Evolutionary conservation across 2,113 vertebrate genomes (phyloP).

Genomic region (Tyto alba): DNA sequence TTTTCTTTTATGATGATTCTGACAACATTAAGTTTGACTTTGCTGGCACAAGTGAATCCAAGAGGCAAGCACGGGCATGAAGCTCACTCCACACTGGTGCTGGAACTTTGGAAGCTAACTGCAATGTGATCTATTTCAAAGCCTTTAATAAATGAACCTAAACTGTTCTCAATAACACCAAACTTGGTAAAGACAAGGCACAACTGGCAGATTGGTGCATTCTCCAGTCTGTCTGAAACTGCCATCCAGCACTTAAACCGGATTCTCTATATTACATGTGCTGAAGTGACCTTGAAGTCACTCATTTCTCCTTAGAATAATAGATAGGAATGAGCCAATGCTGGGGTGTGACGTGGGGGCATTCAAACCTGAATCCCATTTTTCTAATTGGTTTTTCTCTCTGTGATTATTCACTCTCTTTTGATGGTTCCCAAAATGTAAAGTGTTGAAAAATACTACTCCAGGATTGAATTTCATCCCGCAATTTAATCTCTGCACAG

Average conservation of each 20-base stretch:
- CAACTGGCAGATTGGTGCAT: background rate
- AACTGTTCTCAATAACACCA: background rate
- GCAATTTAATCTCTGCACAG: background rate
- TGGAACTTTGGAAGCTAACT: background rate
- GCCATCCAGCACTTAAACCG: background rate
- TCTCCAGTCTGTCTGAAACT: background rate
- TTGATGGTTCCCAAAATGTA: background rate
- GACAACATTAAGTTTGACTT: background rate
- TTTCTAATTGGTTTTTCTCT: background rate
- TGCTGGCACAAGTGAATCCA: background rate
- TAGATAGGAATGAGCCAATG: background rate
- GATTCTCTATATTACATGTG: background rate
- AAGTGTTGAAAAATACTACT: background rate
- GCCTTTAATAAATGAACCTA: background rate
- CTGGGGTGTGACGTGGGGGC: background rate
- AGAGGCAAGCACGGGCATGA: background rate
- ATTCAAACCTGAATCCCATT: background rate
- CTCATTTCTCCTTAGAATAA: background rate
- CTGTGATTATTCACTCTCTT: background rate
- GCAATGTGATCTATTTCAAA: background rate
- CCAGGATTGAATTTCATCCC: background rate
- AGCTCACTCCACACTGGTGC: background rate
- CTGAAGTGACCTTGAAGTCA: background rate
- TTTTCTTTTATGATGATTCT: background rate
- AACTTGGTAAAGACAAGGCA: slow-evolving; percentile 8